A percentile compares a stretch with the other conserved stretches of the same genome.
phyloP scores from a whole-genome alignment of 1,140 invertebrate genomes.

The Yoshiicerus persimilis region DNA sequence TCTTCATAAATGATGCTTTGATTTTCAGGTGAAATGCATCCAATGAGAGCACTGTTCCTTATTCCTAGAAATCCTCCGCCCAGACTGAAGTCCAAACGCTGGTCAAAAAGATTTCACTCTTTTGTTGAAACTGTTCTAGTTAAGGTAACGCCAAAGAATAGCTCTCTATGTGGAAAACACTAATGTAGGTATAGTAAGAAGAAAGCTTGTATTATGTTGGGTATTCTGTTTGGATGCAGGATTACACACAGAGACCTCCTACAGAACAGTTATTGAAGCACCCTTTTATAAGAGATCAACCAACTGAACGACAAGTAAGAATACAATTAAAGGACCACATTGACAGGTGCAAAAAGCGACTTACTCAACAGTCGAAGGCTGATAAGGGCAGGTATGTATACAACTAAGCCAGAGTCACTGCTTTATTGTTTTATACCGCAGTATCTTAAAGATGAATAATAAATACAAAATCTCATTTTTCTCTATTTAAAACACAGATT shows the following conservation, averaged over 20 bases:
- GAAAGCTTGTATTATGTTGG: background rate
- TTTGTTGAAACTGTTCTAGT: slow-evolving; percentile 87
- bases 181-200: background rate
- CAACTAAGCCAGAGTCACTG: background rate
- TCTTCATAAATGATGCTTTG: slow-evolving; percentile 44
- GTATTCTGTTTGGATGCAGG: slow-evolving; percentile 53
- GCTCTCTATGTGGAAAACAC: background rate
- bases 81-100: slow-evolving; percentile 93
- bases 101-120: slow-evolving; percentile 92
- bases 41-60: slow-evolving; percentile 97
- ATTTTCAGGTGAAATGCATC: slow-evolving; percentile 84
- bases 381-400: slow-evolving; percentile 33
- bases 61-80: slow-evolving; percentile 98
- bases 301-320: slow-evolving; percentile 94
- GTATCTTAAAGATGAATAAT: background rate
- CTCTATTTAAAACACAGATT: too few relatives aligned
- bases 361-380: slow-evolving; percentile 74
- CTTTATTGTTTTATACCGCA: background rate
- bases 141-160: slow-evolving; percentile 61
- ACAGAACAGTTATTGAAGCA: slow-evolving; percentile 97
- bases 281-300: slow-evolving; percentile 96
- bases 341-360: slow-evolving; percentile 92
- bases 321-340: slow-evolving; percentile 99
- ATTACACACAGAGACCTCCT: slow-evolving; percentile 96
- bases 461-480: too few relatives aligned